phyloP scores from a whole-genome alignment of 1,140 invertebrate species.

The Cotesia typhae region DNA sequence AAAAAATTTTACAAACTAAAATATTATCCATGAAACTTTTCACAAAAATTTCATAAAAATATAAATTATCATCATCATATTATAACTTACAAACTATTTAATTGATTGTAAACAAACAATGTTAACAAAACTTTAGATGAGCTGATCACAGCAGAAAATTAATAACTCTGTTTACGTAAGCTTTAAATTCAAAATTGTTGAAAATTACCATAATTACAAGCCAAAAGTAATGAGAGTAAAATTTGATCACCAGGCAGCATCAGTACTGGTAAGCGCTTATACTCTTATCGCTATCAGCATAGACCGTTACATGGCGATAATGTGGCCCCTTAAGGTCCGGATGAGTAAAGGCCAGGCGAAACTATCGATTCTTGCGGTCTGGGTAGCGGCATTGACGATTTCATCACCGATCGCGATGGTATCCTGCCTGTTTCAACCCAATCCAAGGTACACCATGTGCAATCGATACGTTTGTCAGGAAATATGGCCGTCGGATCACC shows the following conservation, averaged over 20 bases:
- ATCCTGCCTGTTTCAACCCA: conserved; percentile 69
- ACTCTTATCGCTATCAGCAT: conserved; percentile 86
- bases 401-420: conserved; percentile 83
- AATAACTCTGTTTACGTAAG: no score
- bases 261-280: conserved; percentile 85
- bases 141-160: no score
- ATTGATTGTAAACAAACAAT: no score
- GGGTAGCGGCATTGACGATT: conserved; percentile 81
- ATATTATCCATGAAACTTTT: no score
- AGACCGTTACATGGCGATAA: conserved; percentile 88
- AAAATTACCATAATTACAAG: no score
- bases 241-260: conserved; percentile 71
- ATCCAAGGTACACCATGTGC: conserved; percentile 69
- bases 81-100: no score
- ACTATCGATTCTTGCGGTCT: conserved; percentile 76
- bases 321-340: conserved; percentile 83
- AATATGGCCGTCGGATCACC: conserved; percentile 68
- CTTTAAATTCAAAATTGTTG: no score
- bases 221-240: not conserved
- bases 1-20: no score
- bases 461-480: conserved; percentile 75
- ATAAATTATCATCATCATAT: no score
- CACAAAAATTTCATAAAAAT: no score
- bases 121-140: no score
- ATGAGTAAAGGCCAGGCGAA: conserved; percentile 75